Evolutionary conservation across 2,888 invertebrate species (phyloP).

Genomic region (Andrena dorsata): DNA sequence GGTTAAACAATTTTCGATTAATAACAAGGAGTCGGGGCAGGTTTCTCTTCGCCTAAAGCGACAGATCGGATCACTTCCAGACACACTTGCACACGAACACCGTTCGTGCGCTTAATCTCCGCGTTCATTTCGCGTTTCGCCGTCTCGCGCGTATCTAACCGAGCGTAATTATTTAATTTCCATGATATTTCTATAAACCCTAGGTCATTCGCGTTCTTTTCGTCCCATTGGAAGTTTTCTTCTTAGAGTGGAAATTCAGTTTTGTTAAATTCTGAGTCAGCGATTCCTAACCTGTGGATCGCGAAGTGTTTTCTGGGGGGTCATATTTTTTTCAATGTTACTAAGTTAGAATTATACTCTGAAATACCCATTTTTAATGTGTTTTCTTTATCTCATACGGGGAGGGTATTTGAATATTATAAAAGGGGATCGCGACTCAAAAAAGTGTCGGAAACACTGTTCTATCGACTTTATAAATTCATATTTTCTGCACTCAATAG

Average conservation of each 20-base stretch:
- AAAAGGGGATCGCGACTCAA: too few species aligned
- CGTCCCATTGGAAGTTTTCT: neutral
- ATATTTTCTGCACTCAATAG: too few species aligned
- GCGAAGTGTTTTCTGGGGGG: too few species aligned
- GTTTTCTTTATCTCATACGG: too few species aligned
- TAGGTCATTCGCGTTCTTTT: neutral
- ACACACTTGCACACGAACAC: slow-evolving; percentile 2
- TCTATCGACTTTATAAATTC: too few species aligned
- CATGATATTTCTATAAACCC: slow-evolving; percentile 13
- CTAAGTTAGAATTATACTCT: too few species aligned
- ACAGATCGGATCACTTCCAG: slow-evolving; percentile 28
- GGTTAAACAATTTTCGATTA: slow-evolving; percentile 52
- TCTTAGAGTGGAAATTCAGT: neutral
- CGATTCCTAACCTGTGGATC: too few species aligned
- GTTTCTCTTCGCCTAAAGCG: slow-evolving; percentile 46
- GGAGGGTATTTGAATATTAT: too few species aligned
- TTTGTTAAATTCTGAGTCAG: too few species aligned
- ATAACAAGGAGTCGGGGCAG: slow-evolving; percentile 29
- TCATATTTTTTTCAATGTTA: too few species aligned
- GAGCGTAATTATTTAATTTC: slow-evolving; percentile 46
- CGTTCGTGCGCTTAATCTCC: slow-evolving; percentile 32
- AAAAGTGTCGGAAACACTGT: too few species aligned
- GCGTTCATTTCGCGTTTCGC: slow-evolving; percentile 1
- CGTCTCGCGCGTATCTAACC: slow-evolving; percentile 1
- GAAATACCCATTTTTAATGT: too few species aligned